Base-by-base conservation (phyloP, 2,797 vertebrate species). In the Gadopsis bispinosus region DNA sequence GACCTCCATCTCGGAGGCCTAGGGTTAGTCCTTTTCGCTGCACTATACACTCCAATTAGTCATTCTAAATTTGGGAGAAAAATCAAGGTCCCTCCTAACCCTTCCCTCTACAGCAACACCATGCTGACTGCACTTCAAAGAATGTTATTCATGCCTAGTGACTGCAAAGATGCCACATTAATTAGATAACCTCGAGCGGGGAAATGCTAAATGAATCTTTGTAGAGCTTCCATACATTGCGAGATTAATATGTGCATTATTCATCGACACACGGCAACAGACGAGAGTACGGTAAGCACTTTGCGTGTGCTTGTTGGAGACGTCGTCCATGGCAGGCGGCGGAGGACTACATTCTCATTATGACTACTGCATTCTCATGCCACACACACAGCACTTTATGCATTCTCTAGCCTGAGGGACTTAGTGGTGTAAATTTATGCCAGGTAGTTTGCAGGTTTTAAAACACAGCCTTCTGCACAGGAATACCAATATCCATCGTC, bases 181-280 rank as follows among this genome's bases (percentile, higher is more conserved):
- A 92, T 91, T 72, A 87, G 79, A 82, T 85, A 80, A 88, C 84
- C 81, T 84, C 19, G 37, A 80, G 73, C 43, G 41, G 11, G 79
- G 66, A 84, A 81, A 79, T 53, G 50, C 54, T 50, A 73, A 75
- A 83, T 77, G 83, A 78, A 88, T 90, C 50, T 71, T 82, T 66
- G 77, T 63, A 72, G 77, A 77, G 63, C 74, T 62, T 80, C 88
- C 80, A 88, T 90, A 88, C 76, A 61, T 88, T 64, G 19, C 3
- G 5, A 61, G 70, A 88, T 91, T 87, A 91, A 86, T 83, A 85
- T 87, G 87, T 91, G 75, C 88, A 92, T 94, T 92, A 93, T 93
- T 94, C 86, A 92, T 91, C 7, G 59, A 67, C 77, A 83, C 78
- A 41, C 67, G 3, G 80, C 62, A 83, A 73, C 75, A 67, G 81